Evolutionary conservation across 2,888 invertebrate species (phyloP).

Genomic region (Schrankia costaestrigalis): DNA sequence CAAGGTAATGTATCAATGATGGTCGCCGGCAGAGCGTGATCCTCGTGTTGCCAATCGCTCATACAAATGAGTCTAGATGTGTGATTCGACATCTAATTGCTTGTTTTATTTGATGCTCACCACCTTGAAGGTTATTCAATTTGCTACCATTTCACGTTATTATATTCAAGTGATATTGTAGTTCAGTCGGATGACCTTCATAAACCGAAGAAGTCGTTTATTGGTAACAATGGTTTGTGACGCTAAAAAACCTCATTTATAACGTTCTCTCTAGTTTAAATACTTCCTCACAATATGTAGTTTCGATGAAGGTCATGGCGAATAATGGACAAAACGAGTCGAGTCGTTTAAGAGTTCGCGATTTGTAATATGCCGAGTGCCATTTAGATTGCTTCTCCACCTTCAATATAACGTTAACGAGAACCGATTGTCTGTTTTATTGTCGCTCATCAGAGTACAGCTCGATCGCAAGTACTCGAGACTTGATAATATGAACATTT

Average conservation of each 20-base stretch:
- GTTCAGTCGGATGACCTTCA: slow-evolving; percentile 9
- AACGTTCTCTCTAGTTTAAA: slow-evolving; percentile 12
- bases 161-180: slow-evolving; percentile 3
- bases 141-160: slow-evolving; percentile 4
- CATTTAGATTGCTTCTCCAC: slow-evolving; percentile 20
- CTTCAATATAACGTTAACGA: slow-evolving; percentile 27
- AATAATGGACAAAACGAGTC: no score
- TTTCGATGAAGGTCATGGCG: slow-evolving; percentile 17
- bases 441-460: slow-evolving; percentile 22
- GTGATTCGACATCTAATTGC: slow-evolving; percentile 39
- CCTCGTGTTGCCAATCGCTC: slow-evolving; percentile 31
- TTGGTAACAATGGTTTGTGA: slow-evolving; percentile 16
- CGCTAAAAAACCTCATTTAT: slow-evolving; percentile 15
- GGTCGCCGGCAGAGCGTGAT: slow-evolving; percentile 16
- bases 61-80: slow-evolving; percentile 43
- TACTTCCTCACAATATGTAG: slow-evolving; percentile 21
- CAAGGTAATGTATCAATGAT: slow-evolving; percentile 37
- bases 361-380: no score
- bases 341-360: no score
- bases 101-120: slow-evolving; percentile 17
- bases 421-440: slow-evolving; percentile 30
- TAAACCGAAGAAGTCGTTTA: slow-evolving; percentile 11
- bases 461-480: slow-evolving; percentile 9
- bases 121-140: no score
- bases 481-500: slow-evolving; percentile 22